phyloP scores from a whole-genome alignment of 2,888 invertebrate genomes.

The Podabrus alpinus region DNA sequence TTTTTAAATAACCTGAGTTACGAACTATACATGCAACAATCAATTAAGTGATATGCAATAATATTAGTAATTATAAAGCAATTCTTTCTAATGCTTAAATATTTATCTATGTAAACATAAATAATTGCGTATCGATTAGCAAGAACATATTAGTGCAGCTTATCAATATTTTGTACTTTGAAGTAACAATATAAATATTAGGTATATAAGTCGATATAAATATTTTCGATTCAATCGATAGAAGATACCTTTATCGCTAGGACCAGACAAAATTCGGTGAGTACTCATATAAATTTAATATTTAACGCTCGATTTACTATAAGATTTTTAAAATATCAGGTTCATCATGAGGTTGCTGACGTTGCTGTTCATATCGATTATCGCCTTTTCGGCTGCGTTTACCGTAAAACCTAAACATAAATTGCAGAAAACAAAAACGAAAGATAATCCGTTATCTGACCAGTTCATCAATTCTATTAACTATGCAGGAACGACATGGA shows the following conservation, averaged over 20 bases:
- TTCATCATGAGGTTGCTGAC: background rate
- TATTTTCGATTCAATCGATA: background rate
- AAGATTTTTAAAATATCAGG: background rate
- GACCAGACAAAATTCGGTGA: too few relatives aligned
- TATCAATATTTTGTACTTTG: background rate
- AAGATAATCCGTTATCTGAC: conserved; percentile 65
- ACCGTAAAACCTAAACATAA: background rate
- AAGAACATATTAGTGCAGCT: background rate
- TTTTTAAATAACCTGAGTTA: too few relatives aligned
- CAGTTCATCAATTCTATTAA: conserved; percentile 75
- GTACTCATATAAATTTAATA: background rate
- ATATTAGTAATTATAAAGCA: too few relatives aligned
- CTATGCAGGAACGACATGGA: conserved; percentile 71
- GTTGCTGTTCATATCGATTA: background rate
- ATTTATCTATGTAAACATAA: background rate
- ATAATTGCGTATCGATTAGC: background rate
- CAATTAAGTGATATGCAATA: too few relatives aligned
- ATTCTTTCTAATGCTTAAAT: background rate
- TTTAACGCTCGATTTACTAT: too few relatives aligned
- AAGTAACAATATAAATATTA: too few relatives aligned
- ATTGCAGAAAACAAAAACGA: background rate
- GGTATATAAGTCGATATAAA: background rate
- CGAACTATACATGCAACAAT: too few relatives aligned
- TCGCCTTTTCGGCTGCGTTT: background rate
- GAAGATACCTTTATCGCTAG: background rate